A percentile compares a stretch with the other conserved stretches of the same genome.
These are phyloP conservation scores for Halichoerus grypus DNA, from an alignment of 2,113 vertebrate species.

Conservation along the genomic window DNA sequence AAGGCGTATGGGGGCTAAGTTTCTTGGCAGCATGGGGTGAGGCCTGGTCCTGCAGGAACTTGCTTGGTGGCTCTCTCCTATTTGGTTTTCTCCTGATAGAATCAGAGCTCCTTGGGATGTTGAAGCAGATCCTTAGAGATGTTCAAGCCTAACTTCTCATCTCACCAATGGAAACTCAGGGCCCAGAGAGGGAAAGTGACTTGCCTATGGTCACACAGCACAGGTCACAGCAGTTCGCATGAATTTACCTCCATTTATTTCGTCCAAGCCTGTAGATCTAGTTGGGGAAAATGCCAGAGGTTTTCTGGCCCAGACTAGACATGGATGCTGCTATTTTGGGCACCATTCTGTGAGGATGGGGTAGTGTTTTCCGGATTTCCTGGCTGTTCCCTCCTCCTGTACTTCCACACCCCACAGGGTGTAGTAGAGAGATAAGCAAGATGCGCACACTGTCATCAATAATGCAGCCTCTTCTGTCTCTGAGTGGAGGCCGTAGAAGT, in stretches of 20 bases:
- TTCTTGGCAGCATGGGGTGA: not conserved
- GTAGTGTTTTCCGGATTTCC: slow-evolving; percentile 82
- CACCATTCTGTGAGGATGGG: slow-evolving; percentile 68
- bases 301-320: slow-evolving; percentile 69
- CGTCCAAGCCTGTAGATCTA: not conserved
- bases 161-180: not conserved
- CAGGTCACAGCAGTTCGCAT: not conserved
- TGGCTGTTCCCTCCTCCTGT: slow-evolving; percentile 73
- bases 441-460: slow-evolving; percentile 71
- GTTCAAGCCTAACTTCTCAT: not conserved
- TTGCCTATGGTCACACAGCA: slow-evolving; percentile 55
- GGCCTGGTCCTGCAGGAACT: not conserved
- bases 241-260: not conserved
- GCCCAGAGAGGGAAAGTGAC: slow-evolving; percentile 46
- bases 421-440: slow-evolving; percentile 73
- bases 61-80: not conserved
- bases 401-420: slow-evolving; percentile 70
- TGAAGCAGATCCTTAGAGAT: not conserved
- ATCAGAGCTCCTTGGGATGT: not conserved
- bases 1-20: not conserved
- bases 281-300: slow-evolving; percentile 50
- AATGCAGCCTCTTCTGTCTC: slow-evolving; percentile 81
- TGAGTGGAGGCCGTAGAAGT: slow-evolving; percentile 80
- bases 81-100: slow-evolving; percentile 23
- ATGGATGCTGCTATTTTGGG: slow-evolving; percentile 73